Conservation (phyloP, 1,140 invertebrate genomes). For the Phymorhynchus buccinoides region DNA sequence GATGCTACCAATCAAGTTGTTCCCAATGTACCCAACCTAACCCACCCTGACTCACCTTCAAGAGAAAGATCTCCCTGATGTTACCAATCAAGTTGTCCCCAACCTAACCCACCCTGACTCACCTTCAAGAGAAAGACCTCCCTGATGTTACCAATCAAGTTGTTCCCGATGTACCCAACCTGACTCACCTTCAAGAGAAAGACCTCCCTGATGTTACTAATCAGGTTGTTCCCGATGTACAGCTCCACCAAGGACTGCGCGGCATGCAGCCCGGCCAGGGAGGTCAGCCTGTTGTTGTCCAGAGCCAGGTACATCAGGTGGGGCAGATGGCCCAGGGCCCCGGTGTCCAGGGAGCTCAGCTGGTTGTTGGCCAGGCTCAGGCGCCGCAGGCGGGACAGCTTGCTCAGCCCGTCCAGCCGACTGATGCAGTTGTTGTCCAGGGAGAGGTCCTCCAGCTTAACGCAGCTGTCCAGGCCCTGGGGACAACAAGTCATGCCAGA, state of each 20-base stretch:
- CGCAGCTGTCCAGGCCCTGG: conserved; percentile 70
- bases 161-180: too few relatives aligned
- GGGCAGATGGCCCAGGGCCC: conserved; percentile 56
- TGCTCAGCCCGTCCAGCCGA: conserved; percentile 87
- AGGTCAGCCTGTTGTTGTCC: conserved; percentile 66
- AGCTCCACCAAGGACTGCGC: conserved; percentile 65
- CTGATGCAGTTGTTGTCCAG: conserved; percentile 91
- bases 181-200: conserved; percentile 69
- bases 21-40: too few relatives aligned
- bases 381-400: conserved; percentile 86
- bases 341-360: conserved; percentile 78
- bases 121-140: neutral
- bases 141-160: too few relatives aligned
- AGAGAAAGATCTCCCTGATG: conserved; percentile 70
- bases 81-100: conserved; percentile 70
- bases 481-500: too few relatives aligned
- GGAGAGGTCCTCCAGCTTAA: conserved; percentile 78
- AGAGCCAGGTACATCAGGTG: conserved; percentile 68
- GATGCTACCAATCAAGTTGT: too few relatives aligned
- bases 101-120: too few relatives aligned
- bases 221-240: conserved; percentile 71
- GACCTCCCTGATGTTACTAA: conserved; percentile 69
- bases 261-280: conserved; percentile 63
- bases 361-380: conserved; percentile 90
- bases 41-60: conserved; percentile 71